Evolutionary conservation across 2,888 invertebrate genomes (phyloP), one percentile per base, ranked within the genome.

Genomic region (Apantesis nais): DNA sequence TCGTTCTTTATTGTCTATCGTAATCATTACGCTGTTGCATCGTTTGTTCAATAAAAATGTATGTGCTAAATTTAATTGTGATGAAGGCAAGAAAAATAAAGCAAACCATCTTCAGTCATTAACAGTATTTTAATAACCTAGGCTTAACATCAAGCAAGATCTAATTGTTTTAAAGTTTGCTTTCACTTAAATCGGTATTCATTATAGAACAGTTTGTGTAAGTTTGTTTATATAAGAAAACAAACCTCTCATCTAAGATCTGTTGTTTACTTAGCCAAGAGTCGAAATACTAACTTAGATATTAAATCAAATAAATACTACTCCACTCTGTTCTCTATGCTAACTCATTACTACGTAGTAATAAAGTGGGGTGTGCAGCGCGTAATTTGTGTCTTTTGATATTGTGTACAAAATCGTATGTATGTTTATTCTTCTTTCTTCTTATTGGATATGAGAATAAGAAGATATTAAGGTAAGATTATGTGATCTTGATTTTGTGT

Each of bases 341-440:
- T 76, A 80, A 78, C 80, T 80, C 82, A 81, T 81, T 81, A 81
- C 75, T 75, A 48, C 77, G 68, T 66, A 69, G 80, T 78, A 82
- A 81, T 81, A 81, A 81, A 78, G 60, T 72, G 71, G 72, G 76
- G 76, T 80, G 80, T 74, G 77, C 82, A 80, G 76, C 74, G 61
- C 66, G 79, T 80, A 80, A 81, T 81, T 81, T 82, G 80, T 82
- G 80, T 75, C 80, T 79, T 81, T 78, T 81, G 80, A 81, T 81
- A 81, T 75, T 71, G 76, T 29, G 76, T 67, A 63, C 31, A 66
- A 62, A 22, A 41, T 52, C 22, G n/a, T 66, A 48, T 60, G 55
- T 29, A 62, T 71, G 67, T 71, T 66, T 67, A 31, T 58, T 62
- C 25, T 62, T 41, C 62, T 62, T 29, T 31, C 34, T 41, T 34